Evolutionary conservation across 2,888 invertebrate species (phyloP).

Genomic region (Parnassius glacialis): DNA sequence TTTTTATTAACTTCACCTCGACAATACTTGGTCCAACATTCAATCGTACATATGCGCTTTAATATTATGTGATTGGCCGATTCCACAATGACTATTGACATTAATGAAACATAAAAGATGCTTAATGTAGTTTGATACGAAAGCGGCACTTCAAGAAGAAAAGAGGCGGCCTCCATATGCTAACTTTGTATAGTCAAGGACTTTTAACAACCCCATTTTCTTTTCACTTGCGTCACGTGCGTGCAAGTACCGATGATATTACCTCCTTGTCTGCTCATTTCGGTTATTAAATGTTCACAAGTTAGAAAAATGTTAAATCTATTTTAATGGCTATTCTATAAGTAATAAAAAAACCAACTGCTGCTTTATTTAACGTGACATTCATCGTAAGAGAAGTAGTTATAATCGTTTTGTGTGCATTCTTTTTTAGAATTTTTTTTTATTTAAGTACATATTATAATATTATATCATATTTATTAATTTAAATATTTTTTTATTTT

Average conservation of each 20-base stretch:
- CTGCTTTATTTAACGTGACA: no score
- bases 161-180: conserved; percentile 56
- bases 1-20: no score
- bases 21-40: background rate
- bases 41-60: background rate
- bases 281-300: conserved; percentile 23
- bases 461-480: no score
- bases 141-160: conserved; percentile 32
- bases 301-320: conserved; percentile 17
- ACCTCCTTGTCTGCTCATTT: conserved; percentile 53
- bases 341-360: background rate
- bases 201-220: conserved; percentile 26
- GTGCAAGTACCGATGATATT: conserved; percentile 46
- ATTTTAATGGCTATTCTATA: conserved; percentile 1
- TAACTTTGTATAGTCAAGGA: conserved; percentile 24
- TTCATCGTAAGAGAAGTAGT: no score
- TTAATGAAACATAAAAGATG: conserved; percentile 18
- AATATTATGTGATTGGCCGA: background rate
- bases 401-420: no score
- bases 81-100: conserved; percentile 7
- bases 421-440: no score
- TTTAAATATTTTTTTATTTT: no score
- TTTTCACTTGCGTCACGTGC: conserved; percentile 57
- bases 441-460: no score
- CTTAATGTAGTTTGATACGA: conserved; percentile 14